Evolutionary conservation across 2,797 vertebrate species (phyloP), one percentile per base, ranked within the genome.

Genomic region (Phataginus tricuspis): DNA sequence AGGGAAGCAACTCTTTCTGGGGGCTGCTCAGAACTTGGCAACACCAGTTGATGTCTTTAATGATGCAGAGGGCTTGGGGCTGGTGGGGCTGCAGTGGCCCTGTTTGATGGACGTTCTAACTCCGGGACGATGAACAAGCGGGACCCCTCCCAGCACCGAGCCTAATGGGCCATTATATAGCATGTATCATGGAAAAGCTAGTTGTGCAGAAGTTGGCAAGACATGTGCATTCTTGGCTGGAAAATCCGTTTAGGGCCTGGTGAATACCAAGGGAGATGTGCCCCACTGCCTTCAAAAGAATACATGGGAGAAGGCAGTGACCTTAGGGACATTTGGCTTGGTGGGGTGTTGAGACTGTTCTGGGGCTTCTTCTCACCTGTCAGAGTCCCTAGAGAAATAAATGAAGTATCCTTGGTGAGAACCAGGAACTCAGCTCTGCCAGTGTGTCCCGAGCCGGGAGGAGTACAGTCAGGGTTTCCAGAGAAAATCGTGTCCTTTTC

Each of bases 211-310:
- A 96, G 59, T 55, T 84, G 59, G 90, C 69, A n/a, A 71, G 79
- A 12, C 12, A 92, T 97, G 80, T 97, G 91, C 92, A 92, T 95
- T 97, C 95, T 96, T 95, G 87, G 79, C 84, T 72, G 91, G 4
- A 94, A 95, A 95, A 66, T n/a, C 87, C 92, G 72, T 84, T 90
- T 55, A 53, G 63, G 29, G 84, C 68, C 1, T 3, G 49, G 57
- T 75, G 63, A 64, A 12, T 42, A n/a, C 42, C 25, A 5, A 53
- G 49, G 34, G 9, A 27, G 27, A 31, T 27, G 18, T 83, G 61
- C 55, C 51, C 68, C 8, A 1, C 45, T 75, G 49, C 86, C 68
- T 95, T 79, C 2, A 0, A 49, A 83, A 84, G 57, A 86, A 68
- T 19, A 8, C 10, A 0, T 1, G 18, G 49, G 68, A 42, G 37